Percentiles rank a stretch among this genome's conserved stretches.
phyloP scores from a whole-genome alignment of 2,797 vertebrate genomes.

The Myoxocephalus aenaeus region DNA sequence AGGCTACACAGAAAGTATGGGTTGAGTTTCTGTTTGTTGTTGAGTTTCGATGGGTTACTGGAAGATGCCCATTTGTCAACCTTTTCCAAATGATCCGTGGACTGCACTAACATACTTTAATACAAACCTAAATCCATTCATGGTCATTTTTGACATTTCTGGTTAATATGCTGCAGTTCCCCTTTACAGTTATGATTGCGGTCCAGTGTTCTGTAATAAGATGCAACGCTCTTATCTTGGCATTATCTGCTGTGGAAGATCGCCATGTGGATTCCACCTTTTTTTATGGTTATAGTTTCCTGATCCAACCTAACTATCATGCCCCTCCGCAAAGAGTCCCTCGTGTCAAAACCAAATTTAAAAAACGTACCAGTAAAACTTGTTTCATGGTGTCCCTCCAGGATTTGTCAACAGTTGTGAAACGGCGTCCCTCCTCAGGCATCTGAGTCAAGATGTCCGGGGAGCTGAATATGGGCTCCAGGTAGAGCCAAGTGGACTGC shows the following conservation, averaged over 20 bases:
- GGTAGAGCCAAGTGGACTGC: slow-evolving; percentile 91
- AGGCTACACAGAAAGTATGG: background rate
- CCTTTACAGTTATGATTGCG: background rate
- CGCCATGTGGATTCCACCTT: background rate
- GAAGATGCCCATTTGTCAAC: background rate
- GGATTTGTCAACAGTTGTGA: slow-evolving; percentile 88
- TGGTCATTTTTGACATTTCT: background rate
- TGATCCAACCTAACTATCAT: background rate
- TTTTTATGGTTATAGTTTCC: background rate
- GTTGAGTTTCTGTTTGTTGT: background rate
- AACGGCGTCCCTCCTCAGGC: slow-evolving; percentile 89
- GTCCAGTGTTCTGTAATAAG: background rate
- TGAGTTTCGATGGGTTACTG: background rate
- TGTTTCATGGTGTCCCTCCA: slow-evolving; percentile 89
- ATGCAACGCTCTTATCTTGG: background rate
- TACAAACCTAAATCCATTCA: background rate
- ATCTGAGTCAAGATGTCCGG: slow-evolving; percentile 93
- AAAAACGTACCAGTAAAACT: slow-evolving; percentile 80
- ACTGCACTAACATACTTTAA: background rate
- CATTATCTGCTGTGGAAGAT: background rate
- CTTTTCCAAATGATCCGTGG: background rate
- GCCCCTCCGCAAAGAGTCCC: background rate
- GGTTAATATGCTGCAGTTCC: background rate
- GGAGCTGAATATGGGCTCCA: slow-evolving; percentile 93
- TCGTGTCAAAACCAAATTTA: background rate